Percentiles rank a stretch among this genome's conserved stretches.
Conservation (phyloP, 2,797 vertebrate genomes). For the Coluber constrictor region DNA sequence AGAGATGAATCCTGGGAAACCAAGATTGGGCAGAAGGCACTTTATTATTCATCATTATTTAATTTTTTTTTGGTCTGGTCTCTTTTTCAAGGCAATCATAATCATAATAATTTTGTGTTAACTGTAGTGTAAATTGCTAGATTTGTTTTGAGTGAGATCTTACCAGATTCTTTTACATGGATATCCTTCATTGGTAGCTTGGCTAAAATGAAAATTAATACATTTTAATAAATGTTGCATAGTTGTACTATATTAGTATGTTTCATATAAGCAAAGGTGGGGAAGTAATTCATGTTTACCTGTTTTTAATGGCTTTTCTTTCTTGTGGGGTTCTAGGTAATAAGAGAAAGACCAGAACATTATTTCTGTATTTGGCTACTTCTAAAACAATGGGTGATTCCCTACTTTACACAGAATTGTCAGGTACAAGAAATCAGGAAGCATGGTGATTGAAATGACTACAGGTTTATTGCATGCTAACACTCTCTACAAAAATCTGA, state of each 20-base stretch:
- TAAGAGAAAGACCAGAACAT: neutral
- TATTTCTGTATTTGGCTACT: neutral
- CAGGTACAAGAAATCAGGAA: neutral
- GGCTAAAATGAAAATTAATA: neutral
- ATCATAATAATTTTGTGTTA: neutral
- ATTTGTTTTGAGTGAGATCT: neutral
- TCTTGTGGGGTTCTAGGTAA: slow-evolving; percentile 13
- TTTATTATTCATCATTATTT: neutral
- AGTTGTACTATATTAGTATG: neutral
- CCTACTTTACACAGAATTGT: neutral
- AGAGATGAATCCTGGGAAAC: neutral
- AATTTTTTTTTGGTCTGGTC: neutral
- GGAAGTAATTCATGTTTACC: neutral
- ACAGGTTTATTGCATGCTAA: neutral
- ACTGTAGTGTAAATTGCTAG: neutral
- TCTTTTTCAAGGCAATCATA: neutral
- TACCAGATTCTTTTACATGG: neutral
- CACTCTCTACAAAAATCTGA: neutral
- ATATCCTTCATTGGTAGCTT: neutral
- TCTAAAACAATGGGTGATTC: neutral
- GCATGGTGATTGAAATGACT: neutral
- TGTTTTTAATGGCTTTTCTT: slow-evolving; percentile 2
- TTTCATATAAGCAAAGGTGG: neutral
- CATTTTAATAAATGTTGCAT: neutral
- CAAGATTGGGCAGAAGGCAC: neutral